A percentile compares a stretch with the other conserved stretches of the same genome.
Evolutionary conservation across 2,888 invertebrate genomes (phyloP).

Genomic region (Caenorhabditis japonica): DNA sequence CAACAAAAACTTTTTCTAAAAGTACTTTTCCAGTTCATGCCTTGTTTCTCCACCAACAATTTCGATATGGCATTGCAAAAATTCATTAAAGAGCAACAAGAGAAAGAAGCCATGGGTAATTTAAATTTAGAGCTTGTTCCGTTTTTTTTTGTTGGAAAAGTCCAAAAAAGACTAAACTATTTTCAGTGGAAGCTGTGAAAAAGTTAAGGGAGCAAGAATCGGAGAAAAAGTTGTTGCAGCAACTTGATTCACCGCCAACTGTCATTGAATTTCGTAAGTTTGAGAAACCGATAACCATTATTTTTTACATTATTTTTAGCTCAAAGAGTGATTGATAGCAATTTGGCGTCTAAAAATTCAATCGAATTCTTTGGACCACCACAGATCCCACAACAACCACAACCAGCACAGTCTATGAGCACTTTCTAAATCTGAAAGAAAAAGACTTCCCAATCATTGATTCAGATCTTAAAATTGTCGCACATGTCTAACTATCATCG

Average conservation of each 20-base stretch:
- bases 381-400: slow-evolving; percentile 11
- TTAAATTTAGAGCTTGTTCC: background rate
- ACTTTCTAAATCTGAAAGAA: slow-evolving; percentile 1
- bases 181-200: slow-evolving; percentile 24
- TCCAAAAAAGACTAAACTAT: no score
- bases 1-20: background rate
- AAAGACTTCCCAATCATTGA: background rate
- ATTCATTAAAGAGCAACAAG: slow-evolving; percentile 57
- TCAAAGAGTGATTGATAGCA: slow-evolving; percentile 9
- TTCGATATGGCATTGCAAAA: slow-evolving; percentile 56
- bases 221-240: slow-evolving; percentile 31
- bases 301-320: slow-evolving; percentile 21
- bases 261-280: slow-evolving; percentile 48
- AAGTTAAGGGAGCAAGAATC: slow-evolving; percentile 20
- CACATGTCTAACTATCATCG: background rate
- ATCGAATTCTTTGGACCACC: slow-evolving; percentile 53
- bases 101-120: slow-evolving; percentile 39
- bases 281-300: background rate
- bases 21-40: slow-evolving; percentile 45
- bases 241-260: slow-evolving; percentile 23
- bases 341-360: slow-evolving; percentile 14
- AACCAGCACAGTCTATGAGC: slow-evolving; percentile 8
- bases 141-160: background rate
- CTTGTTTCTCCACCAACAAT: slow-evolving; percentile 56
- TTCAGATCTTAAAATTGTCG: background rate